Percentiles rank a stretch among this genome's conserved stretches.
Evolutionary conservation across 2,113 vertebrate genomes (phyloP).

Genomic region (Scortum barcoo): DNA sequence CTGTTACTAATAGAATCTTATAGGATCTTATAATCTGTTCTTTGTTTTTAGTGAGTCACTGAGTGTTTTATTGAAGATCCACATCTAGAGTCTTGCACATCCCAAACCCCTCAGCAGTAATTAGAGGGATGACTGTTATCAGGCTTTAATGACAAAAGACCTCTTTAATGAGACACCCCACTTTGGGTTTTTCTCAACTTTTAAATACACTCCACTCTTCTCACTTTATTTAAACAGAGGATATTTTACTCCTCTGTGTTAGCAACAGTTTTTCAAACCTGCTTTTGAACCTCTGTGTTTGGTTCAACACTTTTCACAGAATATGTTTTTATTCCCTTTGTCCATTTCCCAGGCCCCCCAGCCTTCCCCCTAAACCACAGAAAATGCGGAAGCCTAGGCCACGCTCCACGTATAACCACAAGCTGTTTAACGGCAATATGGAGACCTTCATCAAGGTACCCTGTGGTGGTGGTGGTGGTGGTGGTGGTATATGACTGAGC

Average conservation of each 20-base stretch:
- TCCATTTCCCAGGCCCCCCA: constrained; percentile 93
- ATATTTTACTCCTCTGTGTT: neutral
- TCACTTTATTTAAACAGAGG: neutral
- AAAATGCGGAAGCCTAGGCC: constrained; percentile 99
- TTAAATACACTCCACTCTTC: constrained; percentile 2
- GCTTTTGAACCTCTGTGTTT: constrained; percentile 16
- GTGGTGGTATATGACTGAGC: constrained; percentile 83
- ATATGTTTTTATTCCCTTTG: constrained; percentile 80
- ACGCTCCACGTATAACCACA: constrained; percentile 98
- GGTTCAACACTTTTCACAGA: constrained; percentile 53
- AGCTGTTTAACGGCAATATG: constrained; percentile 99
- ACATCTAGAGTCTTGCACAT: neutral
- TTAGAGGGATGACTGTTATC: constrained; percentile 35
- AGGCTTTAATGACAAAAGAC: constrained; percentile 20
- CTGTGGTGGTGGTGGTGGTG: constrained; percentile 81
- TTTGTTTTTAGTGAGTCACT: constrained; percentile 11
- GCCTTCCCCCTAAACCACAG: constrained; percentile 99
- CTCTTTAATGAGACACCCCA: neutral
- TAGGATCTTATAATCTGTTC: no score
- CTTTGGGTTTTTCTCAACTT: constrained; percentile 27
- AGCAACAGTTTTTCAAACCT: neutral
- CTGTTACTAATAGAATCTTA: neutral
- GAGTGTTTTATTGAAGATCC: constrained; percentile 9
- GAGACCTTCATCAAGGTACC: constrained; percentile 99
- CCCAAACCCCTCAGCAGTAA: constrained; percentile 30